Evolutionary conservation across 2,888 invertebrate genomes (phyloP), one percentile per base, ranked within the genome.

Genomic region (Cantharis rustica): DNA sequence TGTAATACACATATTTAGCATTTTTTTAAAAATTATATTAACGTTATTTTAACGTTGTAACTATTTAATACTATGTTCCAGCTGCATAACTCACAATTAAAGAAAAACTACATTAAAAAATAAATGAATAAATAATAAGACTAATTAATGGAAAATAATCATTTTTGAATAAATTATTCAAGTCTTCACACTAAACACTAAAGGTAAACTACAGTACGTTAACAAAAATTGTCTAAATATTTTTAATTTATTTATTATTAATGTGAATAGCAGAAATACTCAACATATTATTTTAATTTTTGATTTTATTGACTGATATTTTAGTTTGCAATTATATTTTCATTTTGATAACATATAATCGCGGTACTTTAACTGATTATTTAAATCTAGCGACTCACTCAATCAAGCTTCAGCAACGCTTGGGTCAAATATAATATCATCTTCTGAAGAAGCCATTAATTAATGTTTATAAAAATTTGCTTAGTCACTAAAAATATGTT

Each of bases 381-480:
- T 47, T 47, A 47, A 23, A 68, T 16, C 16, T 13, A 69, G 31
- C 31, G 69, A 69, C 20, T 69, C 20, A 61, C n/a, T 17, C 17
- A 69, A 61, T 20, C 15, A 15, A 31, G 13, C 16, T 16, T 16
- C 16, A 70, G 26, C 27, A 71, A 26, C 61, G 63, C 71, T 63
- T 11, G 62, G 23, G 16, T 47, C 16, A 61, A 73, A 68, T 61
- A 69, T 68, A 73, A 73, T 68, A 73, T 23, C 62, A 68, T 68
- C 73, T 73, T 61, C 68, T 73, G 73, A 73, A 73, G 73, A 73
- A 73, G 73, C 73, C 62, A 68, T 68, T 73, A 73, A 73, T 73
- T 73, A 73, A 73, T 26, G 68, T 62, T 26, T n/a, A n/a, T 10
- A 17, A 73, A 74, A 70, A 74, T 61, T 74, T 62, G 74, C 74